Percentiles rank a stretch among this genome's conserved stretches.
phyloP scores from a whole-genome alignment of 2,113 vertebrate species.

The Athene cunicularia region DNA sequence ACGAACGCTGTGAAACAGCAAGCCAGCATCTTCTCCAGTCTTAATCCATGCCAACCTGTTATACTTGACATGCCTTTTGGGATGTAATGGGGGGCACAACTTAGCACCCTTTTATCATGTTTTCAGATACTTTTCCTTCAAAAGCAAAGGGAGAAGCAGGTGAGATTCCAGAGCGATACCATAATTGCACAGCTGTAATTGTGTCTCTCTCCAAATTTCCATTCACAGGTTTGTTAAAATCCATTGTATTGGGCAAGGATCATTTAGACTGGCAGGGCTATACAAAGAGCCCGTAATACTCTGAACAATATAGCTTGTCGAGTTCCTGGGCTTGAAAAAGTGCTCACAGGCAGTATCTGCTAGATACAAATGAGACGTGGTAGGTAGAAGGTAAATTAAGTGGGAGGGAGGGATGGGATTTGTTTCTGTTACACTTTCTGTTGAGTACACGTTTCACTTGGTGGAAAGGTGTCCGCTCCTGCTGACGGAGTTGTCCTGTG shows the following conservation, averaged over 20 bases:
- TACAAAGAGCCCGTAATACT: not conserved
- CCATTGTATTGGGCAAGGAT: slow-evolving; percentile 7
- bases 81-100: not conserved
- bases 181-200: slow-evolving; percentile 15
- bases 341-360: not conserved
- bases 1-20: not conserved
- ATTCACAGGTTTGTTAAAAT: slow-evolving; percentile 21
- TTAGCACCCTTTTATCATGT: not conserved
- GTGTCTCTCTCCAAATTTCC: not conserved
- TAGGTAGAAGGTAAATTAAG: not conserved
- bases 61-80: not conserved
- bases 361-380: not conserved
- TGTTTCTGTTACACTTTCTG: not conserved
- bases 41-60: not conserved
- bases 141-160: slow-evolving; percentile 2
- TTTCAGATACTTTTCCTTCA: not conserved
- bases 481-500: not conserved
- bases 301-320: not conserved
- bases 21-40: not conserved
- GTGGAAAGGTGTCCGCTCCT: not conserved
- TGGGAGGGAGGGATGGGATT: not conserved
- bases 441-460: not conserved
- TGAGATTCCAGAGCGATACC: not conserved
- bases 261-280: not conserved
- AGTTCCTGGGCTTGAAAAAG: not conserved